Evolutionary conservation across 2,888 invertebrate species (phyloP).

Genomic region (Chalcis sispes): DNA sequence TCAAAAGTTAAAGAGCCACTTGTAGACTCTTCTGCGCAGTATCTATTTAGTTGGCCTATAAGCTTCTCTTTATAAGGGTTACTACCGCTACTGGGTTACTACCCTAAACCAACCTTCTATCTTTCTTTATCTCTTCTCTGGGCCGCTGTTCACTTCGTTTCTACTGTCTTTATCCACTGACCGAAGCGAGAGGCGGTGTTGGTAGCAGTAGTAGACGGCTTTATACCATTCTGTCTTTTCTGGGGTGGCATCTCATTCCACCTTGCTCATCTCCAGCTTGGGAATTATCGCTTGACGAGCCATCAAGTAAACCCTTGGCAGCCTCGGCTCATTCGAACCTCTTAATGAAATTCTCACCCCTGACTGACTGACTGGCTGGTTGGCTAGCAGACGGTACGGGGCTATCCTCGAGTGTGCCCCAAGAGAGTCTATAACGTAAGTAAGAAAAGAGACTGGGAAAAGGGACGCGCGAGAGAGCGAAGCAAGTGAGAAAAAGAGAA

Average conservation of each 20-base stretch:
- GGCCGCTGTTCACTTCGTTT: slow-evolving; percentile 11
- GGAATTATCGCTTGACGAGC: slow-evolving; percentile 77
- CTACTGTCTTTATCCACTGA: slow-evolving; percentile 20
- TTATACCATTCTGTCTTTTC: slow-evolving; percentile 43
- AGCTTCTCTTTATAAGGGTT: slow-evolving; percentile 75
- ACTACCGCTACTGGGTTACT: slow-evolving; percentile 61
- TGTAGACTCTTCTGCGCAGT: slow-evolving; percentile 73
- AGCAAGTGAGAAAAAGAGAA: too few species aligned
- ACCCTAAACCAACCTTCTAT: slow-evolving; percentile 57
- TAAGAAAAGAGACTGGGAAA: slow-evolving; percentile 55
- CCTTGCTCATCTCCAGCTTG: slow-evolving; percentile 64
- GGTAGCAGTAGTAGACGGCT: slow-evolving; percentile 25
- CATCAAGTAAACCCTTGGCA: slow-evolving; percentile 73
- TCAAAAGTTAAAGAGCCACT: slow-evolving; percentile 77
- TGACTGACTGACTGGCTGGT: slow-evolving; percentile 68
- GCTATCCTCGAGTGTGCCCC: slow-evolving; percentile 70
- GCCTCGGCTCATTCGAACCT: slow-evolving; percentile 74
- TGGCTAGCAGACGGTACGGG: slow-evolving; percentile 68
- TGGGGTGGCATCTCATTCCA: slow-evolving; percentile 31
- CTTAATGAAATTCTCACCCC: slow-evolving; percentile 77
- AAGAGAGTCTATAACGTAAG: slow-evolving; percentile 55
- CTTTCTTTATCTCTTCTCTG: slow-evolving; percentile 56
- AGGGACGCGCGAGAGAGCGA: slow-evolving; percentile 44
- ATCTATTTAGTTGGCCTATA: slow-evolving; percentile 76
- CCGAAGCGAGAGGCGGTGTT: neutral